Evolutionary conservation across 2,113 vertebrate genomes (phyloP).

Genomic region (Rhabdomys dilectus): DNA sequence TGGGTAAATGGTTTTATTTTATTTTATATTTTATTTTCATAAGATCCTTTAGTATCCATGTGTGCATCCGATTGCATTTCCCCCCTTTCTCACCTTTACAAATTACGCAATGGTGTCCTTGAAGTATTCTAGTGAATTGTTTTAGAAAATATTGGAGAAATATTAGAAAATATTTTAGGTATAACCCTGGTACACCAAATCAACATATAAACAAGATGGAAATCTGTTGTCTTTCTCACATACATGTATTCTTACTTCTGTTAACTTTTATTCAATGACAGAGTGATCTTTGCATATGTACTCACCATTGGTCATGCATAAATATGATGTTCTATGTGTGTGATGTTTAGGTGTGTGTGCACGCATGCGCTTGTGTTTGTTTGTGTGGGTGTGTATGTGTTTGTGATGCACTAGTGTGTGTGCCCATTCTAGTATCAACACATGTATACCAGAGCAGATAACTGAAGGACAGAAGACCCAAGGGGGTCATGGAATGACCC

Average conservation of each 20-base stretch:
- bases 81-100: not conserved
- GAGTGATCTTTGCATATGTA: not conserved
- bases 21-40: slow-evolving; percentile 59
- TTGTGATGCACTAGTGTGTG: not conserved
- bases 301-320: not conserved
- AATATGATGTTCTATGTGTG: not conserved
- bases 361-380: not conserved
- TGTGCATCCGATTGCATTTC: not conserved
- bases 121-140: not conserved
- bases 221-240: not conserved
- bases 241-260: not conserved
- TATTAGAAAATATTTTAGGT: not conserved
- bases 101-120: not conserved
- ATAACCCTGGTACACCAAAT: not conserved
- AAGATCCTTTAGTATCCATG: not conserved
- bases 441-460: not conserved
- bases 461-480: not conserved
- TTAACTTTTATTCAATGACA: slow-evolving; percentile 5
- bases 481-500: not conserved
- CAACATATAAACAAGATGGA: not conserved
- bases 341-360: not conserved
- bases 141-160: not conserved
- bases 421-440: not conserved
- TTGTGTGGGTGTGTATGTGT: not conserved
- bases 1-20: slow-evolving; percentile 86